A percentile compares a stretch with the other conserved stretches of the same genome.
Conservation (phyloP, 2,888 invertebrate species). For the Strigamia transsilvanica region DNA sequence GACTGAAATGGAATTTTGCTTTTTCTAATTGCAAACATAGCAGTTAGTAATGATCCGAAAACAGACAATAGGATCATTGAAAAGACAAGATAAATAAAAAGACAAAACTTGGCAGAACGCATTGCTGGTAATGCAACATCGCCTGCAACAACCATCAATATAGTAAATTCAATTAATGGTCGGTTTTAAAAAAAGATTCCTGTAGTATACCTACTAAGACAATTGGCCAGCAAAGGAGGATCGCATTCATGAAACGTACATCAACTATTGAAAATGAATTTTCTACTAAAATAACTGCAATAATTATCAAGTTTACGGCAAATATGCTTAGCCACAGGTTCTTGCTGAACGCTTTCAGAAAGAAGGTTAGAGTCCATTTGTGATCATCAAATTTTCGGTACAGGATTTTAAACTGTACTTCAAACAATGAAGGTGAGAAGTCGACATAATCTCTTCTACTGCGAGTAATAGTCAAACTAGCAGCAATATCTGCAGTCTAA, state of each 20-base stretch:
- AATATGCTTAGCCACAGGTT: not conserved
- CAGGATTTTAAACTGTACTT: not conserved
- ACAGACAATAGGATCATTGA: not conserved
- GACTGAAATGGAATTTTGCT: not conserved
- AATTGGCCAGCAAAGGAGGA: not conserved
- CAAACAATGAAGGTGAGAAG: no score
- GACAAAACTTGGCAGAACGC: no score
- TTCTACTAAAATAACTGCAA: not conserved
- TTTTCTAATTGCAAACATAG: not conserved
- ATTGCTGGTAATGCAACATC: no score
- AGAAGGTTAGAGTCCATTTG: not conserved
- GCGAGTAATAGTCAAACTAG: no score
- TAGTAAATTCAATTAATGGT: no score
- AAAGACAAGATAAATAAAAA: not conserved
- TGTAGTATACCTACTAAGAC: not conserved
- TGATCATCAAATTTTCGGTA: not conserved
- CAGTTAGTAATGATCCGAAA: not conserved
- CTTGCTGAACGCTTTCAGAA: not conserved
- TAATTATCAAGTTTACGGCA: not conserved
- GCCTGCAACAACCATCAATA: no score
- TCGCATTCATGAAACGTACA: not conserved
- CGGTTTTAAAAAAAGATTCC: no score
- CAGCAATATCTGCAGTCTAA: no score
- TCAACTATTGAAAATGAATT: not conserved
- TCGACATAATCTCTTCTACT: no score